Base-by-base conservation (phyloP, 2,888 invertebrate genomes). In the Catocala sponsa region DNA sequence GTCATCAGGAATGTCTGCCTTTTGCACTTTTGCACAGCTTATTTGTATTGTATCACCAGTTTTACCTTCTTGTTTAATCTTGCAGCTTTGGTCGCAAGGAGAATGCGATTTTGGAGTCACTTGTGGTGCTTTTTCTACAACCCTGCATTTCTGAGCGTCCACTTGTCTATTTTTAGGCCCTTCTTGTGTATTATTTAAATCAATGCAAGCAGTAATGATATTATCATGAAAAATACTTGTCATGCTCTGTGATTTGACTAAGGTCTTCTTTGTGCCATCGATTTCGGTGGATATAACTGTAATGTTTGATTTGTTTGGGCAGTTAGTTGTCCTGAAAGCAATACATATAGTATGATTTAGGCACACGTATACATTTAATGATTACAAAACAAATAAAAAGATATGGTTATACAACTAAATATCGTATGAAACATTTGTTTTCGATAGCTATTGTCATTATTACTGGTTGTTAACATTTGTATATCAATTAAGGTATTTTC, bases 181-280 rank as follows among this genome's bases (percentile, higher is more conserved):
- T 25, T 25, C 25, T 44, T 12, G 44, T 44, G 12, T 12, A 42
- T 9, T 42, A 11, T 5, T 42, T 11, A 66, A 53, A 46, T 76
- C 72, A 10, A 72, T 51, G 59, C 69, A 38, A 62, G 63, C 57
- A 35, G 46, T 43, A 12, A 42, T 35, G 55, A 53, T 52, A 12
- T 63, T 76, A 41, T 79, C 78, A 25, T 58, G 53, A 11, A 71
- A 50, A 38, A 79, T 48, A 55, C 73, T 81, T 2, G 74, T 71
- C 13, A 79, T 72, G 65, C 83, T 86, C 50, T 65, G 73, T 10
- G 85, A 81, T 72, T 78, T 81, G 0, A 54, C 56, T 33, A 74
- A 68, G 1, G 65, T 57, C 38, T 74, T 65, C 62, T 64, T 67
- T 47, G 63, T 53, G 25, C 13, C 41, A 68, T 64, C 44, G 32